Conservation (phyloP, 2,113 vertebrate genomes). For the Neodon shergylaensis region DNA sequence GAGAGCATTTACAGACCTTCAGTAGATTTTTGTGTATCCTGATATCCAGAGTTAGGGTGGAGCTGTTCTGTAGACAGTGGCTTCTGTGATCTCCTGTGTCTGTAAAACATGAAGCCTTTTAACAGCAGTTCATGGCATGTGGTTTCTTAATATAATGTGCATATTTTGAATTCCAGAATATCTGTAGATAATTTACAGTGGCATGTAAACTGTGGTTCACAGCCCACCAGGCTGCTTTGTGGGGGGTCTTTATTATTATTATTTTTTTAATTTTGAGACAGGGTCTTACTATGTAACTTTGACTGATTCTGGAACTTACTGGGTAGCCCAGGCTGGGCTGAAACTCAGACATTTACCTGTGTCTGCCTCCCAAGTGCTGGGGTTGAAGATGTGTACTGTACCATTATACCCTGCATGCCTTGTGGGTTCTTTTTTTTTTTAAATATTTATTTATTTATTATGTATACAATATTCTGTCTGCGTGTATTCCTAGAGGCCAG, state of each 20-base stretch:
- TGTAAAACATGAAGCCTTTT: neutral
- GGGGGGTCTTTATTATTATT: neutral
- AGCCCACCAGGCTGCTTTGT: slow-evolving; percentile 37
- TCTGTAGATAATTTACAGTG: slow-evolving; percentile 57
- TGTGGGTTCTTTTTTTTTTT: slow-evolving; percentile 66
- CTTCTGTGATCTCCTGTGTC: slow-evolving; percentile 56
- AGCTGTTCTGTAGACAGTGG: slow-evolving; percentile 21
- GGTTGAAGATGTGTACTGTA: neutral
- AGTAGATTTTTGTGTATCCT: neutral
- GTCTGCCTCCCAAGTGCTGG: neutral
- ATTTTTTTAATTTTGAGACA: neutral
- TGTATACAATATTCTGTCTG: too few species aligned
- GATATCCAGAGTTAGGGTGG: neutral
- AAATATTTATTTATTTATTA: too few species aligned
- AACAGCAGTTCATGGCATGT: slow-evolving; percentile 21
- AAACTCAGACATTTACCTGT: neutral
- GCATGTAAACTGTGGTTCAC: slow-evolving; percentile 18
- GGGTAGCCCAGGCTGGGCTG: neutral
- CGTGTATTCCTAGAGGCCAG: too few species aligned
- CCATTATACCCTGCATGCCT: neutral
- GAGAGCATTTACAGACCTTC: neutral
- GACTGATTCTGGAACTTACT: neutral
- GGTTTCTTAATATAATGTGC: slow-evolving; percentile 63
- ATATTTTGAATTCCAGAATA: slow-evolving; percentile 69
- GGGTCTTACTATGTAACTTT: neutral